Percentiles rank a stretch among this genome's conserved stretches.
Evolutionary conservation across 1,140 invertebrate genomes (phyloP).

Genomic region (Leptopilina boulardi): DNA sequence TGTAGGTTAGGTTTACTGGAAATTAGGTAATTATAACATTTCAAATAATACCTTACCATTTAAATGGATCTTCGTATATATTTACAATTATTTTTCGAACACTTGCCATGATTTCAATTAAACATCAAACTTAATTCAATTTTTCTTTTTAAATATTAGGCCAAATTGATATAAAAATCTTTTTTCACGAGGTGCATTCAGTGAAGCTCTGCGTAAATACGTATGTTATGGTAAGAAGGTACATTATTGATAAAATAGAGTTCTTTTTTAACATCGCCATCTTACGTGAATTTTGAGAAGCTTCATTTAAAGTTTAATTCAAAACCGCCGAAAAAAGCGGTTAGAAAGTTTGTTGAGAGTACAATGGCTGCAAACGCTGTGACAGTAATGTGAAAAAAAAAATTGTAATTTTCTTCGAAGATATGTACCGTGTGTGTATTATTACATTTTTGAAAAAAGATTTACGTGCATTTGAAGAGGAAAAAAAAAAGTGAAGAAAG

Average conservation of each 20-base stretch:
- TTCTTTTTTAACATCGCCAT: neutral
- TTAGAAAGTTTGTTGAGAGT: neutral
- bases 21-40: slow-evolving; percentile 6
- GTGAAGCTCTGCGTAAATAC: no score
- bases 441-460: neutral
- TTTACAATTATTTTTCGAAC: slow-evolving; percentile 9
- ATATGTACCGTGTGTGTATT: neutral
- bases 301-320: neutral
- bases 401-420: neutral
- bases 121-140: neutral
- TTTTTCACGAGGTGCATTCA: no score
- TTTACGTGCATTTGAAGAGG: neutral
- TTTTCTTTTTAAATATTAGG: neutral
- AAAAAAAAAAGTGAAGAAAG: neutral
- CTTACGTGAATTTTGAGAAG: neutral
- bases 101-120: neutral
- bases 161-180: no score
- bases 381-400: neutral
- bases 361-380: neutral
- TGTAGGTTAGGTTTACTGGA: neutral
- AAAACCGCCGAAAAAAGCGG: slow-evolving; percentile 16
- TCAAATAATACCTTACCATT: neutral
- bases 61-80: neutral
- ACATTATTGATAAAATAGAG: neutral
- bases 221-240: no score